Evolutionary conservation across 2,113 vertebrate species (phyloP), one percentile per base, ranked within the genome.

Genomic region (Antidorcas marsupialis): DNA sequence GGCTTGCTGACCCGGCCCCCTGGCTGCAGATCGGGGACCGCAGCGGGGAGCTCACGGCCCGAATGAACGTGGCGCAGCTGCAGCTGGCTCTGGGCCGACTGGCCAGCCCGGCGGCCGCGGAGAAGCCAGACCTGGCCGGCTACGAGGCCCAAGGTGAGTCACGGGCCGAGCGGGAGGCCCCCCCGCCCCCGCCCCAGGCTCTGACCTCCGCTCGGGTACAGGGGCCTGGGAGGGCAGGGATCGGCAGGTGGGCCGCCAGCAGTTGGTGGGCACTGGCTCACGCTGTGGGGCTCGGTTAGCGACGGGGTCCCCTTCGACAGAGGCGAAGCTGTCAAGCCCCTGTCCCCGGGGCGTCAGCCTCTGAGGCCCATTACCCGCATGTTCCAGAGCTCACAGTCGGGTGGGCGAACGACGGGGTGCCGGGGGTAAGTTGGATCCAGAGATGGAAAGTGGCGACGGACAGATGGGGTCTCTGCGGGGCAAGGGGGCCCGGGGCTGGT

Each of bases 91-190:
- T 99, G 0, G 99, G 99, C 12, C 89, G 99, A 96, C 98, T 98
- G 16, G 92, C 95, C 0, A 93, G 95, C 0, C 93, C 98, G 0
- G 98, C 98, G 0, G 99, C 99, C 0, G 27, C 95, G 0, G 99
- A 99, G 87, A 98, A 99, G 15, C 99, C 97, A 0, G 99, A 98
- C 91, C 99, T 97, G 15, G 98, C 99, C 0, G 99, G 99, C 97
- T 99, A 99, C 1, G 99, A 99, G 98, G 99, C 99, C 93, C 99
- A 99, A 98, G 99, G 99, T 99, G 98, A 98, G 97, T 94, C 5
- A 62, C 14, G 3, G 60, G 47, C 81, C 5, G 19, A 15, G 11
- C 5, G 2, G 13, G 16, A 78, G 30, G 9, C 2, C 8, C 27
- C 1, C 1, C 3, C 3, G 12, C 36, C 14, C 33, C 33, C 11